These are phyloP conservation scores for Oostethus manadensis DNA, from an alignment of 2,113 vertebrate species.

Conservation along the genomic window DNA sequence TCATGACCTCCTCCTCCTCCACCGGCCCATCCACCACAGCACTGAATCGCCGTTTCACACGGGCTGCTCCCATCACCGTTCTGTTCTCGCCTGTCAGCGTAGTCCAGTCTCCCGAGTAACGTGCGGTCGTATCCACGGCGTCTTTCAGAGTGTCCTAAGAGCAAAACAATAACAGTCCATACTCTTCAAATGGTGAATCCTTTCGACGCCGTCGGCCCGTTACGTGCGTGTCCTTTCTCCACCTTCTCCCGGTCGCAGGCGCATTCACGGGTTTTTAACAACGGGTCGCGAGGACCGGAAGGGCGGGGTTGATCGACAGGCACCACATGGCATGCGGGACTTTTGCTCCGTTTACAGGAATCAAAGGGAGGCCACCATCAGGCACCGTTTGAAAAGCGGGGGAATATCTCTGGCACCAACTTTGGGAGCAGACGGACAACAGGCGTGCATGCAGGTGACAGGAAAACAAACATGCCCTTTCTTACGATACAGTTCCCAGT, in stretches of 20 bases:
- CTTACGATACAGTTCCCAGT: conserved; percentile 50
- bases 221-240: conserved; percentile 16
- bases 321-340: conserved; percentile 43
- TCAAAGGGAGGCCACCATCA: conserved; percentile 9
- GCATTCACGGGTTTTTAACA: neutral
- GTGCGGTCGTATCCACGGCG: conserved; percentile 4
- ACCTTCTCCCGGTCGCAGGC: conserved; percentile 4
- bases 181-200: conserved; percentile 11
- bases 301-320: conserved; percentile 16
- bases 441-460: conserved; percentile 39
- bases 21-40: conserved; percentile 72
- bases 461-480: conserved; percentile 50
- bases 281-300: neutral
- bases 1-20: conserved; percentile 77
- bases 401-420: conserved; percentile 1
- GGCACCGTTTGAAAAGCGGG: conserved; percentile 14
- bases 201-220: conserved; percentile 22
- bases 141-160: too few relatives aligned
- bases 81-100: neutral
- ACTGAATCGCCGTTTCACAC: conserved; percentile 76
- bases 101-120: conserved; percentile 1
- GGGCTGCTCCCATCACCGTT: conserved; percentile 69
- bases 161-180: conserved; percentile 15
- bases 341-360: conserved; percentile 24
- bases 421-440: conserved; percentile 16